A percentile compares a stretch with the other conserved stretches of the same genome.
phyloP scores from a whole-genome alignment of 2,113 vertebrate species.

The Heterotilapia buettikoferi region DNA sequence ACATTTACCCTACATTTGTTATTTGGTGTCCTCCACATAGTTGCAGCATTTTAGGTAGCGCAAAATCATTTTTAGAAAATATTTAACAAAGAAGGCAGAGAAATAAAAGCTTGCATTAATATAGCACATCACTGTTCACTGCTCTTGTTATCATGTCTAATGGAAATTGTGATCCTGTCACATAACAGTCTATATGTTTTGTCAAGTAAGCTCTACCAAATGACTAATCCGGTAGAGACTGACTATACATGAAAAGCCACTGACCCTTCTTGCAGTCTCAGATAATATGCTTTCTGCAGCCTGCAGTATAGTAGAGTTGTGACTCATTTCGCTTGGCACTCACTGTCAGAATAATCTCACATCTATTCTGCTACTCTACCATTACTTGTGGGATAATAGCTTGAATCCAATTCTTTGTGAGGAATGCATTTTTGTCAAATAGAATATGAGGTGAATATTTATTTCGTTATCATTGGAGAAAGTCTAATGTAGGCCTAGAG shows the following conservation, averaged over 20 bases:
- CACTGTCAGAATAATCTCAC: constrained; percentile 30
- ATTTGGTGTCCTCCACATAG: not conserved
- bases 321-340: constrained; percentile 40
- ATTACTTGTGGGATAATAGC: constrained; percentile 25
- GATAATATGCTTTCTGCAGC: constrained; percentile 15
- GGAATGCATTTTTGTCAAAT: constrained; percentile 1
- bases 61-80: not conserved
- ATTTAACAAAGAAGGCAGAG: not conserved
- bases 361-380: constrained; percentile 19
- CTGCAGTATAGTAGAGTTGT: constrained; percentile 6
- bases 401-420: not conserved
- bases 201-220: not conserved
- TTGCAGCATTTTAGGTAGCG: not conserved
- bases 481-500: not conserved
- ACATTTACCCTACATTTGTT: not conserved
- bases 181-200: not conserved
- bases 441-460: constrained; percentile 12
- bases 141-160: not conserved
- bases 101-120: not conserved
- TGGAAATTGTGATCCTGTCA: not conserved
- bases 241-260: not conserved
- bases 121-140: not conserved
- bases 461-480: not conserved
- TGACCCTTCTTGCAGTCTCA: not conserved
- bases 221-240: not conserved